These are phyloP conservation scores for Apamea monoglypha DNA, from an alignment of 2,888 invertebrate genomes.

Conservation along the genomic window DNA sequence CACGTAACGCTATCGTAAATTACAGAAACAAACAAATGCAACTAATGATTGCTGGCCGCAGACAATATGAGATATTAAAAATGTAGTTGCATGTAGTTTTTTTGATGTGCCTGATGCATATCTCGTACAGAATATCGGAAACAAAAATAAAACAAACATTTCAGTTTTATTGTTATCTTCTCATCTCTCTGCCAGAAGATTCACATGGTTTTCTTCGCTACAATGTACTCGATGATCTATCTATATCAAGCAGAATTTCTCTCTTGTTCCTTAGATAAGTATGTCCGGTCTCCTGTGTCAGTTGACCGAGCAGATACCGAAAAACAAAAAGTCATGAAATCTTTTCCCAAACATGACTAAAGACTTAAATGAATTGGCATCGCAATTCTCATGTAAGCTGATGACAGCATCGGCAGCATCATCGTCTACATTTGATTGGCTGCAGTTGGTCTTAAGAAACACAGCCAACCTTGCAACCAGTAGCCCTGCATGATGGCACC, in stretches of 20 bases:
- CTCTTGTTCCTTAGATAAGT: neutral
- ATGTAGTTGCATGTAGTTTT: neutral
- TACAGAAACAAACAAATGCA: conserved; percentile 42
- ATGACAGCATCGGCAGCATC: neutral
- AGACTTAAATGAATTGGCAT: neutral
- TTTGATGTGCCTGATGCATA: neutral
- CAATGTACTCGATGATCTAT: neutral
- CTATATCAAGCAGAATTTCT: neutral
- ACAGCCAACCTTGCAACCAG: neutral
- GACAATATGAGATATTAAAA: neutral
- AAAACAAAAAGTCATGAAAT: neutral
- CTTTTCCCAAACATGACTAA: neutral
- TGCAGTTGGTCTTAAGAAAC: neutral
- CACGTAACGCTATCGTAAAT: conserved; percentile 26
- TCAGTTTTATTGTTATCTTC: neutral
- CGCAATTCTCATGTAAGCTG: neutral
- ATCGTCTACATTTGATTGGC: neutral
- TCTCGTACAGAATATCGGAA: neutral
- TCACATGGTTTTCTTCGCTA: neutral
- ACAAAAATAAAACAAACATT: neutral
- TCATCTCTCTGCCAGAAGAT: neutral
- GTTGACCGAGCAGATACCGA: neutral
- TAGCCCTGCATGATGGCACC: neutral
- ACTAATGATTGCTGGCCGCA: neutral
- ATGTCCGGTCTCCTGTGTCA: neutral